Evolutionary conservation across 2,797 vertebrate species (phyloP).

Genomic region (Poecilia velifera): DNA sequence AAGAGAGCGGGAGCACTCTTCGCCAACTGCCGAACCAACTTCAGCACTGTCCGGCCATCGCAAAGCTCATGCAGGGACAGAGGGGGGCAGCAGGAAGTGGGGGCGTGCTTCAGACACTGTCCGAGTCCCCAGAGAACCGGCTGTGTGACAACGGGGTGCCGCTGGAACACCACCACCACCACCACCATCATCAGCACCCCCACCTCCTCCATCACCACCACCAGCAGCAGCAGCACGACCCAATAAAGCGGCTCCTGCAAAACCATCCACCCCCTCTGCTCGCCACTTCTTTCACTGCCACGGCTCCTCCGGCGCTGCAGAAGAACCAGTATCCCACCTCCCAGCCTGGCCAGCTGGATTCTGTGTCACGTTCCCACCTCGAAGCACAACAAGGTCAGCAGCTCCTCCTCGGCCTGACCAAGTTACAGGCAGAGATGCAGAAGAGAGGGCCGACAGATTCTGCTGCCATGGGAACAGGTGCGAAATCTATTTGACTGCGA

Average conservation of each 20-base stretch:
- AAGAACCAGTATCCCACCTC: conserved; percentile 68
- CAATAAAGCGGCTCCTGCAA: conserved; percentile 81
- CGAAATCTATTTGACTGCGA: neutral
- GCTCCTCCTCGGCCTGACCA: conserved; percentile 71
- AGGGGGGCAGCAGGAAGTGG: conserved; percentile 62
- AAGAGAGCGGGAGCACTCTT: neutral
- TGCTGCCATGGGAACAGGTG: conserved; percentile 58
- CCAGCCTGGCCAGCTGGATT: conserved; percentile 45
- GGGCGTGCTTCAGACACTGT: conserved; percentile 83
- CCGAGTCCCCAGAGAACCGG: conserved; percentile 85
- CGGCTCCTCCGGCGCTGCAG: conserved; percentile 44
- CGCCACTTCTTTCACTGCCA: conserved; percentile 27
- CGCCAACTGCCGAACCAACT: conserved; percentile 42
- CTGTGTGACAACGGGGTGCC: conserved; percentile 80
- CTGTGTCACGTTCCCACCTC: conserved; percentile 47
- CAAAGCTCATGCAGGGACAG: conserved; percentile 89
- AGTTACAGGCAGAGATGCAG: conserved; percentile 54
- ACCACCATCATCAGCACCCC: conserved; percentile 49
- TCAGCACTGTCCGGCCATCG: conserved; percentile 91
- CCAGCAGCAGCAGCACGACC: conserved; percentile 62
- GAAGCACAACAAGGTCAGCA: conserved; percentile 73
- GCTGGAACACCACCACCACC: conserved; percentile 66
- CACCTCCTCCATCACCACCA: conserved; percentile 36
- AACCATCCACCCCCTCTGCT: conserved; percentile 41
- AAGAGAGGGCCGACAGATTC: conserved; percentile 49